Evolutionary conservation across 64 coral and sea anemone genomes (phyloP).

Genomic region (Catalaphyllia jardinei): DNA sequence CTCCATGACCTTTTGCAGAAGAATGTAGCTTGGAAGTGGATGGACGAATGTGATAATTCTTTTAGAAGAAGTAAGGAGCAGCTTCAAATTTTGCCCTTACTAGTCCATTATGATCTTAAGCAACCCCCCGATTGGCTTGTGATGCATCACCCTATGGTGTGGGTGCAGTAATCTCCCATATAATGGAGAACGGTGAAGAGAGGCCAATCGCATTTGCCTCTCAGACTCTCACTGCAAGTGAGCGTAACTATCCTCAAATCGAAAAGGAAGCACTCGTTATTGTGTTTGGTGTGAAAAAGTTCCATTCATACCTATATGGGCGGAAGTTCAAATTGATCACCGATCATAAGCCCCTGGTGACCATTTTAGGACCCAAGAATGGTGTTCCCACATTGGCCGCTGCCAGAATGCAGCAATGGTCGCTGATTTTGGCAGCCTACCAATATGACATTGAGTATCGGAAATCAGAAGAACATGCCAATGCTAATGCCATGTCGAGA

Average conservation of each 20-base stretch:
- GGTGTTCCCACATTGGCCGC: too few species aligned
- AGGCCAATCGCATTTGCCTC: neutral
- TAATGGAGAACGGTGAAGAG: slow-evolving; percentile 12
- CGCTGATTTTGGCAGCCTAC: too few species aligned
- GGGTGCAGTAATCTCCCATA: slow-evolving; percentile 17
- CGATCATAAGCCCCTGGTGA: too few species aligned
- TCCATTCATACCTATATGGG: too few species aligned
- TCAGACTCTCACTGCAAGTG: neutral
- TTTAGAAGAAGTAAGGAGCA: slow-evolving; percentile 25
- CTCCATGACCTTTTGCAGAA: slow-evolving; percentile 21
- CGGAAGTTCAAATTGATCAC: too few species aligned
- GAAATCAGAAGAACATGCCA: too few species aligned
- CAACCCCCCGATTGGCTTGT: slow-evolving; percentile 22
- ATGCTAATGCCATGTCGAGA: too few species aligned
- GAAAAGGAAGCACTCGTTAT: too few species aligned
- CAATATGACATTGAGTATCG: too few species aligned
- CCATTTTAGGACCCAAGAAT: too few species aligned
- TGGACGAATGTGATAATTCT: slow-evolving; percentile 28
- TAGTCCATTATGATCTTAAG: slow-evolving; percentile 23
- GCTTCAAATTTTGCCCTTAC: neutral
- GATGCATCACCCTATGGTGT: slow-evolving; percentile 48
- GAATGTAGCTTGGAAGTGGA: slow-evolving; percentile 37
- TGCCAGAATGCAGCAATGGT: too few species aligned
- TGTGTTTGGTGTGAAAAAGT: too few species aligned
- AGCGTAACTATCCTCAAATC: neutral